Evolutionary conservation across 2,113 vertebrate genomes (phyloP), one percentile per base, ranked within the genome.

Genomic region (Gavialis gangeticus): DNA sequence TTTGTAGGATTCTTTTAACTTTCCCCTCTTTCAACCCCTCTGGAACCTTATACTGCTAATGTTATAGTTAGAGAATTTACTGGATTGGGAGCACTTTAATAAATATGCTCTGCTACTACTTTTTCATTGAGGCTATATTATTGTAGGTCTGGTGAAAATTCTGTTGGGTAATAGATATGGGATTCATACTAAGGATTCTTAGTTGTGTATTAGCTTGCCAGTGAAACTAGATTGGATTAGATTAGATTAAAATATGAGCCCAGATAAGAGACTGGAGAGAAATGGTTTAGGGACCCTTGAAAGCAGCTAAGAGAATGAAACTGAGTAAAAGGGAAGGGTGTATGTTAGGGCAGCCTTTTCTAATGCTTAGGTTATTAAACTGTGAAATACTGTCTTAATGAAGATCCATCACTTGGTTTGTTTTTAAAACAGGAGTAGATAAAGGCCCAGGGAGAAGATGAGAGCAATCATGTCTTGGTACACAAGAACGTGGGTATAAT

Each of bases 61-160:
- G 56, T 37, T 4, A 0, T n/a, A 9, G 21, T 82, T 88, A 86
- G 57, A 25, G 79, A 89, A 28, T 34, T 75, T 18, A 64, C 69
- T 84, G 83, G 82, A 69, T n/a, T 85, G 13, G n/a, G 15, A 25
- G 12, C 8, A 82, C 17, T 90, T 82, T 5, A 46, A 56, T 12
- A 25, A 54, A 75, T 18, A 69, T 30, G 66, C n/a, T 30, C n/a
- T 34, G 12, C 21, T 69, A 34, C 66, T 69, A 28, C 12, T 19
- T 8, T 4, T 19, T 56, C 0, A 0, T 1, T 30, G 55, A 62
- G 6, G 67, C 91, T 46, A 6, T 84, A 1, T 92, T 75, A 12
- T 12, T 60, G 7, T 27, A 75, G 27, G 22, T 5, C 46, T 88
- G 75, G 13, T 79, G 30, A 78, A 57, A 59, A 30, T 28, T 28